Conservation (phyloP, 2,113 vertebrate genomes). For the Ceratotherium simum region DNA sequence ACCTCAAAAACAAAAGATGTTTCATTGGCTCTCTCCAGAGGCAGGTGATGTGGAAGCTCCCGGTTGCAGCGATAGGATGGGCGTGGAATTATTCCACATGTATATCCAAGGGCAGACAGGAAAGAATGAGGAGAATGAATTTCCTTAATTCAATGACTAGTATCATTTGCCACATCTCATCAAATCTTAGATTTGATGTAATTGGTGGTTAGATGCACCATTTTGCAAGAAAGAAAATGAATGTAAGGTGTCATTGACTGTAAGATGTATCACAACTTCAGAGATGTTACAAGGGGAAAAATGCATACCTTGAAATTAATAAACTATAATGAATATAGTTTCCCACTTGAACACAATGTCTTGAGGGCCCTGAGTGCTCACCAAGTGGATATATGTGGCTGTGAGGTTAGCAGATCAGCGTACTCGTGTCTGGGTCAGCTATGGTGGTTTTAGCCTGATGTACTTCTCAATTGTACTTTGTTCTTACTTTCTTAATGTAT, state of each 20-base stretch:
- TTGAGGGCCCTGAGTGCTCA: background rate
- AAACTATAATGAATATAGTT: background rate
- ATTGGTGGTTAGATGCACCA: background rate
- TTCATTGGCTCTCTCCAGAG: background rate
- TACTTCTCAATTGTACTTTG: background rate
- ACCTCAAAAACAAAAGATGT: constrained; percentile 20
- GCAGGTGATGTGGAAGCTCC: background rate
- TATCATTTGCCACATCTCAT: background rate
- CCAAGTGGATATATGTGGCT: background rate
- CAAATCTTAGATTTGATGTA: background rate
- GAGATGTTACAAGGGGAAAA: background rate
- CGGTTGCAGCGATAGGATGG: no score
- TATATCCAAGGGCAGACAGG: background rate
- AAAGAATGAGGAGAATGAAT: background rate
- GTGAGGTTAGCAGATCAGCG: background rate
- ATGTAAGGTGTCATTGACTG: background rate
- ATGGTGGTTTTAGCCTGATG: background rate
- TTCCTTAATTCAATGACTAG: background rate
- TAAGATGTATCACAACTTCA: background rate
- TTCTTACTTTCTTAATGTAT: background rate
- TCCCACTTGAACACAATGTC: background rate
- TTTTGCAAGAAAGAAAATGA: background rate
- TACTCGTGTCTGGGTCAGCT: background rate
- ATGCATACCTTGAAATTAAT: background rate
- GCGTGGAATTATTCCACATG: background rate